A percentile compares a stretch with the other conserved stretches of the same genome.
phyloP scores from a whole-genome alignment of 2,797 vertebrate genomes.

The Enoplosus armatus region DNA sequence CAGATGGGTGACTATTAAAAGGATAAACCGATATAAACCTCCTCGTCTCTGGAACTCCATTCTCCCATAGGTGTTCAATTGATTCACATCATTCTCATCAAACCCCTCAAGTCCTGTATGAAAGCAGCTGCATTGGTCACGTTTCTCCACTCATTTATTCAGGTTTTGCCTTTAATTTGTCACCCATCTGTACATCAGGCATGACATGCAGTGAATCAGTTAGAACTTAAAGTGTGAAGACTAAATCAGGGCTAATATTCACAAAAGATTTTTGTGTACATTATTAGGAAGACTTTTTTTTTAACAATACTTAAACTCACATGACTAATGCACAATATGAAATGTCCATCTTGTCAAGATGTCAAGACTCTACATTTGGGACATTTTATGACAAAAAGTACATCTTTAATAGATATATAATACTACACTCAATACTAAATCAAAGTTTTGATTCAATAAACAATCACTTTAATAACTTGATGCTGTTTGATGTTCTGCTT shows the following conservation, averaged over 20 bases:
- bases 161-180: too few relatives aligned
- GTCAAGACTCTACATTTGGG: not conserved
- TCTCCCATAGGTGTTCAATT: not conserved
- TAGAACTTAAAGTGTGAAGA: too few relatives aligned
- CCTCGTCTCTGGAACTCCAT: not conserved
- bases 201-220: too few relatives aligned
- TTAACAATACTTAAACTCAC: not conserved
- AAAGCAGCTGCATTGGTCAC: too few relatives aligned
- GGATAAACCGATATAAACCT: not conserved
- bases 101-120: too few relatives aligned
- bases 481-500: slow-evolving; percentile 19
- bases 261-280: not conserved
- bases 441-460: slow-evolving; percentile 29
- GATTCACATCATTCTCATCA: not conserved
- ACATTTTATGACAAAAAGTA: slow-evolving; percentile 8
- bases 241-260: not conserved
- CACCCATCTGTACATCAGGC: too few relatives aligned
- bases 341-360: too few relatives aligned
- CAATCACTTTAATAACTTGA: slow-evolving; percentile 35
- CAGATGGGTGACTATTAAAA: not conserved
- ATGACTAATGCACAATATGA: too few relatives aligned
- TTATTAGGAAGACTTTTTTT: not conserved
- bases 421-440: not conserved
- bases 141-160: too few relatives aligned
- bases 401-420: not conserved